phyloP scores from a whole-genome alignment of 1,140 invertebrate genomes.

The Myzus persicae region DNA sequence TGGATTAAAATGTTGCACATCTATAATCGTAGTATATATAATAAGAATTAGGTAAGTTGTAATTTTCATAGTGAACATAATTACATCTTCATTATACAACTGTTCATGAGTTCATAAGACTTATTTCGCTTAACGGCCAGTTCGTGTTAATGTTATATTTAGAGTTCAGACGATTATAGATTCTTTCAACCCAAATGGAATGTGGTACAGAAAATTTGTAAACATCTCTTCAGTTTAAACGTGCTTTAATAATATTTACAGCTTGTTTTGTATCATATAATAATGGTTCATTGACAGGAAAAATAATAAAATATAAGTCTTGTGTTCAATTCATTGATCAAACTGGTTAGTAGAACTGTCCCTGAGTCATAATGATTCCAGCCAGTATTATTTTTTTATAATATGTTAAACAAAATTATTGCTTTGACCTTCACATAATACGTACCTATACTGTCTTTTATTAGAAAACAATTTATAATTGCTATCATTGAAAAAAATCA shows the following conservation, averaged over 20 bases:
- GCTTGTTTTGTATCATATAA: neutral
- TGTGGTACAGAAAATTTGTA: neutral
- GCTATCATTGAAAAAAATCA: neutral
- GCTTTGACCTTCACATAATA: neutral
- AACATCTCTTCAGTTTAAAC: neutral
- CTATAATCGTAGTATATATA: neutral
- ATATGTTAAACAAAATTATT: conserved; percentile 18
- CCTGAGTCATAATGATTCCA: conserved; percentile 33
- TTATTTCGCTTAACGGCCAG: neutral
- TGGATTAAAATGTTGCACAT: neutral
- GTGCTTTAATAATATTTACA: neutral
- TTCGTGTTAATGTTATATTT: neutral
- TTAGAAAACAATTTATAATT: neutral
- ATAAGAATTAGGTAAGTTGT: neutral
- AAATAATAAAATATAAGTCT: conserved; percentile 5
- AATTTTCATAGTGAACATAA: neutral
- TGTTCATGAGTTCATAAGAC: neutral
- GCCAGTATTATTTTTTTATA: neutral
- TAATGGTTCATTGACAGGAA: conserved; percentile 29
- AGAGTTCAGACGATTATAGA: neutral
- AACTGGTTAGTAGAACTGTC: conserved; percentile 26
- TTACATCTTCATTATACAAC: neutral
- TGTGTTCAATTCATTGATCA: neutral
- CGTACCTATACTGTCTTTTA: neutral
- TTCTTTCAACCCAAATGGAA: neutral